Evolutionary conservation across 2,888 invertebrate species (phyloP).

Genomic region (Pollenia angustigena): DNA sequence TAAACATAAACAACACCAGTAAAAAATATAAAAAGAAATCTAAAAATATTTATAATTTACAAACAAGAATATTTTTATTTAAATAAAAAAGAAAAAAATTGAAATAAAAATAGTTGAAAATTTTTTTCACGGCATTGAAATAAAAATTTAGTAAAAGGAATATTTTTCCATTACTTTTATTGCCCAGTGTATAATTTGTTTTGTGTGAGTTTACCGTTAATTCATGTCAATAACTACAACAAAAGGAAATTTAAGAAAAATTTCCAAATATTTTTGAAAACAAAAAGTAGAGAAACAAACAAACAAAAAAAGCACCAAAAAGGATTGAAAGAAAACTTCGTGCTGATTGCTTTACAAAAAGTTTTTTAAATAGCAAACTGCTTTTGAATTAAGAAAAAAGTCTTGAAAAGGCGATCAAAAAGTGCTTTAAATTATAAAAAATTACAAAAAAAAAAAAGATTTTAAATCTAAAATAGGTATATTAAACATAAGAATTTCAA

Average conservation of each 20-base stretch:
- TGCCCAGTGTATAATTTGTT: constrained; percentile 43
- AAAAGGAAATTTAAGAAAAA: constrained; percentile 22
- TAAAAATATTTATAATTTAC: constrained; percentile 44
- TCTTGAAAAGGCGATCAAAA: constrained; percentile 11
- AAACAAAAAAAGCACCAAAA: constrained; percentile 34
- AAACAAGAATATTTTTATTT: constrained; percentile 66
- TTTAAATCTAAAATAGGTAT: neutral
- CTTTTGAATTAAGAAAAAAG: constrained; percentile 4
- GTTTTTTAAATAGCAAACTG: constrained; percentile 6
- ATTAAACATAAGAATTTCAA: neutral
- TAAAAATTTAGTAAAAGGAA: constrained; percentile 15
- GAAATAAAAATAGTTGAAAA: constrained; percentile 16
- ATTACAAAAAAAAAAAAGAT: neutral
- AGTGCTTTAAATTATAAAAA: constrained; percentile 18
- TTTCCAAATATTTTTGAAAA: constrained; percentile 10
- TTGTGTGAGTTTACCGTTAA: constrained; percentile 53
- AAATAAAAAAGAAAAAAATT: constrained; percentile 33
- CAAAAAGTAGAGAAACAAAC: neutral
- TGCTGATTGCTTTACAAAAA: neutral
- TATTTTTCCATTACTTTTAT: constrained; percentile 18
- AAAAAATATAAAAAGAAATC: constrained; percentile 42
- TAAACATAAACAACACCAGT: constrained; percentile 40
- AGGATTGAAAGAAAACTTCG: constrained; percentile 44
- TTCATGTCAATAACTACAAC: constrained; percentile 16
- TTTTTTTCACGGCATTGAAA: constrained; percentile 3